Conservation (phyloP, 2,888 invertebrate species). For the Eumerus sabulonum region DNA sequence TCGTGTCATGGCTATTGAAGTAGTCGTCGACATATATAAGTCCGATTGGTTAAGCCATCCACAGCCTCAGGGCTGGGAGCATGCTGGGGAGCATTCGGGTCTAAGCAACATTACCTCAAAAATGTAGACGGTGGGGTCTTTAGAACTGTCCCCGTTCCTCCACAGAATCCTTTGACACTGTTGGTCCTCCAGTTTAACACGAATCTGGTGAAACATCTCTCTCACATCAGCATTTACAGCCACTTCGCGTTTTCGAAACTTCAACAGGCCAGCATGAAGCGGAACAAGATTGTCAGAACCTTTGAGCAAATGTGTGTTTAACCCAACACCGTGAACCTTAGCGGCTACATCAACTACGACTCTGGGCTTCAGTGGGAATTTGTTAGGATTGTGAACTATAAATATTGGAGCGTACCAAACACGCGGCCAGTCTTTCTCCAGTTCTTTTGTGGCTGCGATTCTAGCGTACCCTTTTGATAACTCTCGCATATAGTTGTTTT, state of each 20-base stretch:
- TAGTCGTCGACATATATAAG: slow-evolving; percentile 30
- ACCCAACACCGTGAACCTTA: slow-evolving; percentile 25
- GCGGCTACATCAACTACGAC: slow-evolving; percentile 55
- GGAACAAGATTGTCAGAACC: slow-evolving; percentile 32
- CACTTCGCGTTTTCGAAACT: slow-evolving; percentile 38
- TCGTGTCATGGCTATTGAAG: slow-evolving; percentile 19
- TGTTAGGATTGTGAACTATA: slow-evolving; percentile 35
- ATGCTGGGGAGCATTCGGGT: slow-evolving; percentile 13
- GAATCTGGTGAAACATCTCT: slow-evolving; percentile 41
- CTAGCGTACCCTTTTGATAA: slow-evolving; percentile 6
- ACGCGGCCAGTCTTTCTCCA: slow-evolving; percentile 19
- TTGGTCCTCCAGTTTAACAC: not conserved
- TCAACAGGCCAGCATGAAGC: slow-evolving; percentile 30
- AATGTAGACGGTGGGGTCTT: slow-evolving; percentile 14
- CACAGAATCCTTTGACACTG: slow-evolving; percentile 33
- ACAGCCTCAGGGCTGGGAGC: slow-evolving; percentile 20
- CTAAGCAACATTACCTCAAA: slow-evolving; percentile 35
- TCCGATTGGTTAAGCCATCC: slow-evolving; percentile 12
- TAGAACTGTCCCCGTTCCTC: slow-evolving; percentile 53
- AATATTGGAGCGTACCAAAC: slow-evolving; percentile 71
- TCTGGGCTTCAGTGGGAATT: slow-evolving; percentile 30
- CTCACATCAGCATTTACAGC: slow-evolving; percentile 33
- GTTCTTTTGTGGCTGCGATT: slow-evolving; percentile 34
- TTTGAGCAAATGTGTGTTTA: slow-evolving; percentile 57
- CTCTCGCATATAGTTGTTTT: slow-evolving; percentile 34